Evolutionary conservation across 2,888 invertebrate genomes (phyloP).

Genomic region (Netelia melanura): DNA sequence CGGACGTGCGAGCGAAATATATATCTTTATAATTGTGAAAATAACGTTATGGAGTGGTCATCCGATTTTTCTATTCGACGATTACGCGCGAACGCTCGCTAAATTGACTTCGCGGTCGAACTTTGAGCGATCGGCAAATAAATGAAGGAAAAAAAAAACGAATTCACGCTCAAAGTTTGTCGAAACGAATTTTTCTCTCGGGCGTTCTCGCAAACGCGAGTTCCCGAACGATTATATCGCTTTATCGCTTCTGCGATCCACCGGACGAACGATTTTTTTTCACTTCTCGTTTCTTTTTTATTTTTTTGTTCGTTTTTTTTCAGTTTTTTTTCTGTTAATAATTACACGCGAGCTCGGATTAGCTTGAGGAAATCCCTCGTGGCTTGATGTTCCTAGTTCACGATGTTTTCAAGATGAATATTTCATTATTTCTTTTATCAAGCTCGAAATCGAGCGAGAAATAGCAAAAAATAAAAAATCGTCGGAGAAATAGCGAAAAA

Average conservation of each 20-base stretch:
- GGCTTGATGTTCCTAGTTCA: too few species aligned
- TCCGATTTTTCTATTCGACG: too few species aligned
- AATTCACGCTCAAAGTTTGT: not conserved
- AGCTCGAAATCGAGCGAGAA: too few species aligned
- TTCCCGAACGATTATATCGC: conserved; percentile 9
- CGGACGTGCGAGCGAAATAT: not conserved
- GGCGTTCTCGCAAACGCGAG: not conserved
- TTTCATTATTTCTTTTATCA: too few species aligned
- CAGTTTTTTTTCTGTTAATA: not conserved
- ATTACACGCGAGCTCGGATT: not conserved
- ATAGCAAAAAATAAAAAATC: too few species aligned
- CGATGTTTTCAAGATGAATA: too few species aligned
- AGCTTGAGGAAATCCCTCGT: too few species aligned
- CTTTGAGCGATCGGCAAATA: not conserved
- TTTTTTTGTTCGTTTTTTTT: conserved; percentile 6
- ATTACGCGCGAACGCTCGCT: too few species aligned
- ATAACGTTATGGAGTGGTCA: too few species aligned
- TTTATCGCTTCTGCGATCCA: not conserved
- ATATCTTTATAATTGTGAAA: not conserved
- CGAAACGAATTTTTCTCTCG: not conserved
- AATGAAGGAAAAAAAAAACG: not conserved
- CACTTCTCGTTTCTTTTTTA: not conserved
- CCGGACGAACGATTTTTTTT: not conserved
- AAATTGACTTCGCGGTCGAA: too few species aligned
- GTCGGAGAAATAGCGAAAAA: too few species aligned